Evolutionary conservation across 2,113 vertebrate genomes (phyloP), one percentile per base, ranked within the genome.

Genomic region (Thymallus thymallus): DNA sequence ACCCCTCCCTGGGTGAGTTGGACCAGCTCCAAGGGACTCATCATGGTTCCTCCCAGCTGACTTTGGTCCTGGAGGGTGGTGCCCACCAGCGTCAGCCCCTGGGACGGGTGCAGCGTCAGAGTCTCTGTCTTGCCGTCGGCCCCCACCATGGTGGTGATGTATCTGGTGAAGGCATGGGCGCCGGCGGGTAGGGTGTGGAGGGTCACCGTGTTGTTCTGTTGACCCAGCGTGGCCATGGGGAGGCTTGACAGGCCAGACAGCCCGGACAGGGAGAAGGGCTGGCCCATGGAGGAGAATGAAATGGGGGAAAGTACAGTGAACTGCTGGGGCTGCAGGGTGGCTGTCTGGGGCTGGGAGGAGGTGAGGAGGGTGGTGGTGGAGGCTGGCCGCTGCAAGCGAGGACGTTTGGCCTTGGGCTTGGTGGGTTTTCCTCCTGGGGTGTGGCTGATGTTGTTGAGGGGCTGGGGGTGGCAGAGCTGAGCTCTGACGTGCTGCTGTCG

Each of bases 11-110:
- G 89, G 74, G 94, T 93, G 89, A 97, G 93, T 62, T 95, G 95
- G 71, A 98, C 94, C 85, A 98, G 90, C 87, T 98, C 96, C 78
- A 98, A 78, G 0, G 96, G 96, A 86, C 94, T 96, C 77, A 98
- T 85, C 85, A 96, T 46, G 0, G 95, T 85, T 0, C 95, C 92
- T 0, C 95, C 92, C 77, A 98, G 87, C 76, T 94, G 91, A 4
- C 92, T 72, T 0, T 94, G 91, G 85, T 98, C 96, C 82, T 96
- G 96, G 90, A 95, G 72, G 18, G 94, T 91, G 0, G 95, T 91
- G 77, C 95, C 96, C 60, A 99, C 88, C 77, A 98, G 89, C 0
- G 97, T 96, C 78, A 98, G 90, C 82, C 95, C 96, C 0, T 95
- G 95, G 0, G 96, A 94, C 0, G 96, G 95, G 82, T 97, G 96